Percentiles rank a stretch among this genome's conserved stretches.
Conservation (phyloP, 2,113 vertebrate genomes). For the Macquaria australasica region DNA sequence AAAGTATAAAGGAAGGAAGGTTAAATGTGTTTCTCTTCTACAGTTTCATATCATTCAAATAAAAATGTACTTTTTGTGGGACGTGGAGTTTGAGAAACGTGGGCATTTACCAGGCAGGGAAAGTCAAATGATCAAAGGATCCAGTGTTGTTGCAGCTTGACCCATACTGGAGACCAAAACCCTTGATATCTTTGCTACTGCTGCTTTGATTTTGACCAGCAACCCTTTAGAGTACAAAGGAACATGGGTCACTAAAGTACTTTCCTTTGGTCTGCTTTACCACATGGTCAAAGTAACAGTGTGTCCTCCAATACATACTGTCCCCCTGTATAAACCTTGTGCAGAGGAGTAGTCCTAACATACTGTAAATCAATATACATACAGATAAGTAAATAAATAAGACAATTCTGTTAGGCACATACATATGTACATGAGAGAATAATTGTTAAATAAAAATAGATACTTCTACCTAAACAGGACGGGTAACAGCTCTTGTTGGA, state of each 20-base stretch:
- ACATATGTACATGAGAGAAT: neutral
- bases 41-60: too few relatives aligned
- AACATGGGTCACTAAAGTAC: neutral
- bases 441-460: too few relatives aligned
- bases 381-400: neutral
- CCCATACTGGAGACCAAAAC: neutral
- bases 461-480: neutral
- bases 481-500: neutral
- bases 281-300: neutral
- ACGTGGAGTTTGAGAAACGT: too few relatives aligned
- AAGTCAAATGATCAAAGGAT: neutral
- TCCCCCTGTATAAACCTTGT: neutral
- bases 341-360: neutral
- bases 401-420: too few relatives aligned
- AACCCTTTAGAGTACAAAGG: neutral
- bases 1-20: neutral
- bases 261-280: neutral
- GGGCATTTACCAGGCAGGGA: too few relatives aligned
- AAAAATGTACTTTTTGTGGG: too few relatives aligned
- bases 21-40: neutral
- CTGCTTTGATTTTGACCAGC: neutral
- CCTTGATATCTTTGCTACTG: neutral
- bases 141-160: neutral
- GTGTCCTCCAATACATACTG: neutral
- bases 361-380: neutral